Evolutionary conservation across 2,113 vertebrate genomes (phyloP).

Genomic region (Scopus umbretta): DNA sequence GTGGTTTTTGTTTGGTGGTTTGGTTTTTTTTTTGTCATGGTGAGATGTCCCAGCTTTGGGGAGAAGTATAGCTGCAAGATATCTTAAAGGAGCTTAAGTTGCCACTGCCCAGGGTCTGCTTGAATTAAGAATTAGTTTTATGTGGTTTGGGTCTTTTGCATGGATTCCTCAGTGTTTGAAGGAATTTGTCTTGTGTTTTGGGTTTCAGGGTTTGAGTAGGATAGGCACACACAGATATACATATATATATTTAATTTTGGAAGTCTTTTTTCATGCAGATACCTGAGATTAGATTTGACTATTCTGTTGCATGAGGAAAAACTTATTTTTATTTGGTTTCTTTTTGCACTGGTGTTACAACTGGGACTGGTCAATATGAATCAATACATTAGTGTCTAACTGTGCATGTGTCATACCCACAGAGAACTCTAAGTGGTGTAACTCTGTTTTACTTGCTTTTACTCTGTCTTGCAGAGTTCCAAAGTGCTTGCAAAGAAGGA

Average conservation of each 20-base stretch:
- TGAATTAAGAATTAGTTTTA: background rate
- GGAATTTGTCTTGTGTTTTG: background rate
- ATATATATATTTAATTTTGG: background rate
- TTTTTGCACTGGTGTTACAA: background rate
- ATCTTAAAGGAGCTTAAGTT: background rate
- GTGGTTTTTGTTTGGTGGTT: too few relatives aligned
- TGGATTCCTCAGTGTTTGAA: background rate
- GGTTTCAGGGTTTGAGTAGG: background rate
- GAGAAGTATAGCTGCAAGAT: background rate
- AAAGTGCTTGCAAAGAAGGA: slow-evolving; percentile 97
- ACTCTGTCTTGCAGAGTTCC: slow-evolving; percentile 80
- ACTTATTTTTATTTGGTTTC: background rate
- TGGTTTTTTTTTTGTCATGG: background rate
- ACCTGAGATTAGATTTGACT: background rate
- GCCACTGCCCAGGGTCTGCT: background rate
- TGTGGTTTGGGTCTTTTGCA: background rate
- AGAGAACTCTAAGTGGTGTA: background rate
- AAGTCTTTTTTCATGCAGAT: background rate
- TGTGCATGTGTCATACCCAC: background rate
- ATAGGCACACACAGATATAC: background rate
- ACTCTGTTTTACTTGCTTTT: background rate
- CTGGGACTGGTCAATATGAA: background rate
- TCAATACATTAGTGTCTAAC: background rate
- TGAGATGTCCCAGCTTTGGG: background rate
- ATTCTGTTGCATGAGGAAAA: background rate